phyloP scores from a whole-genome alignment of 2,888 invertebrate genomes.

The Lissonota sp. region DNA sequence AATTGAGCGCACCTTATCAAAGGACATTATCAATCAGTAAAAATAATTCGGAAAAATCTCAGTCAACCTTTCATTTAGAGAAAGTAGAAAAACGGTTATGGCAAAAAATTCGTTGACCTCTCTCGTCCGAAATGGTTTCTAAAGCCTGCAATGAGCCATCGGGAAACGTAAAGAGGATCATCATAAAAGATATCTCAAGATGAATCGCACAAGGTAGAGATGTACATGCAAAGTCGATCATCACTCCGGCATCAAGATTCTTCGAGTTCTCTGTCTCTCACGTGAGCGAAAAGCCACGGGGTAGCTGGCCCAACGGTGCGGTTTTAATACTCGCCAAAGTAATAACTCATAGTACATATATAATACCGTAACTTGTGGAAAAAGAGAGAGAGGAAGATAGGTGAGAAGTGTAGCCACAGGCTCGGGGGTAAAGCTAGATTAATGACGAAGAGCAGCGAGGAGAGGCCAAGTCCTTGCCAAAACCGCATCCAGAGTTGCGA shows the following conservation, averaged over 20 bases:
- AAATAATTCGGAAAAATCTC: no score
- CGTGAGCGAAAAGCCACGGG: conserved; percentile 42
- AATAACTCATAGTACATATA: conserved; percentile 61
- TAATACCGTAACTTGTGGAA: conserved; percentile 49
- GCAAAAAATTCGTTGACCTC: not conserved
- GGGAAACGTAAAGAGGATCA: no score
- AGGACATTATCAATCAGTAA: no score
- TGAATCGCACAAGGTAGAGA: not conserved
- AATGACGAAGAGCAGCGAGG: conserved; percentile 57
- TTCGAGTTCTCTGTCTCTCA: not conserved
- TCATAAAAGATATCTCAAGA: not conserved
- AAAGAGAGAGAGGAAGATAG: conserved; percentile 35
- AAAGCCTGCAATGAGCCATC: no score
- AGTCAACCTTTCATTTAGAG: no score
- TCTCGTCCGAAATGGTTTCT: not conserved
- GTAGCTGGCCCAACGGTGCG: conserved; percentile 44
- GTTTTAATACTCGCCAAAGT: conserved; percentile 59
- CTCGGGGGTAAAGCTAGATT: conserved; percentile 61
- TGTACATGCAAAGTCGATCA: conserved; percentile 12
- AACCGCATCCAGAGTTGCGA: conserved; percentile 59
- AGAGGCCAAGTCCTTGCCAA: conserved; percentile 59
- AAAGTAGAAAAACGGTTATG: not conserved
- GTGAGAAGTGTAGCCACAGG: conserved; percentile 55
- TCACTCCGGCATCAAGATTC: conserved; percentile 15
- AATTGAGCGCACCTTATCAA: no score